Percentiles rank a stretch among this genome's conserved stretches.
Conservation (phyloP, 2,797 vertebrate species). For the Echeneis naucrates region DNA sequence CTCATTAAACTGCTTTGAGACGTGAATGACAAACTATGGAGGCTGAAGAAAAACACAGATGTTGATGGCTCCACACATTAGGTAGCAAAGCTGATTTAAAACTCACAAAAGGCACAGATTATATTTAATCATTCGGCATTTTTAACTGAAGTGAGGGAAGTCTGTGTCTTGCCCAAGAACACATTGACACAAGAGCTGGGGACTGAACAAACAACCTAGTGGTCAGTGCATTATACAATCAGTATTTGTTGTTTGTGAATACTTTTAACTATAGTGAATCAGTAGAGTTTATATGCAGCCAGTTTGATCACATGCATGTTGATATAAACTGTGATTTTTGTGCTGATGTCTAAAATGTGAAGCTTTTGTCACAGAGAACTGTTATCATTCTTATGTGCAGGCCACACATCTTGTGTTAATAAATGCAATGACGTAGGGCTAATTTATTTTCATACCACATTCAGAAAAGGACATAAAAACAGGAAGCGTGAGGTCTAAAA, state of each 20-base stretch:
- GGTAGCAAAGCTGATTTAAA: not conserved
- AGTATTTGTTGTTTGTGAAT: not conserved
- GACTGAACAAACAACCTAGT: too few species aligned
- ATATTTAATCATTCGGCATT: too few species aligned
- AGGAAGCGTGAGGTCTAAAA: constrained; percentile 79
- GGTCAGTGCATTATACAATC: not conserved
- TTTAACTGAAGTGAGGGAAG: too few species aligned
- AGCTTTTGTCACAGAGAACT: constrained; percentile 32
- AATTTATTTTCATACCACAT: constrained; percentile 62
- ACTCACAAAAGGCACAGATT: not conserved
- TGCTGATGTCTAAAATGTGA: not conserved
- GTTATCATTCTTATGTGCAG: constrained; percentile 29
- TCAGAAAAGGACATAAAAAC: constrained; percentile 72
- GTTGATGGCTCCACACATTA: not conserved
- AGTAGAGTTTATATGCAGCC: not conserved
- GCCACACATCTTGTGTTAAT: constrained; percentile 62
- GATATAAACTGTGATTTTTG: not conserved
- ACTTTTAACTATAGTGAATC: not conserved
- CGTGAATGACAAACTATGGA: not conserved
- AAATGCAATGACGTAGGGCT: constrained; percentile 33
- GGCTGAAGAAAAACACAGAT: not conserved
- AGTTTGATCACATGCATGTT: not conserved
- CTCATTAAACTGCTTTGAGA: not conserved
- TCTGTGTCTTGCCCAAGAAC: too few species aligned
- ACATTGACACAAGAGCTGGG: too few species aligned